Evolutionary conservation across 2,113 vertebrate genomes (phyloP), one percentile per base, ranked within the genome.

Genomic region (Apistogramma diplotaenia): DNA sequence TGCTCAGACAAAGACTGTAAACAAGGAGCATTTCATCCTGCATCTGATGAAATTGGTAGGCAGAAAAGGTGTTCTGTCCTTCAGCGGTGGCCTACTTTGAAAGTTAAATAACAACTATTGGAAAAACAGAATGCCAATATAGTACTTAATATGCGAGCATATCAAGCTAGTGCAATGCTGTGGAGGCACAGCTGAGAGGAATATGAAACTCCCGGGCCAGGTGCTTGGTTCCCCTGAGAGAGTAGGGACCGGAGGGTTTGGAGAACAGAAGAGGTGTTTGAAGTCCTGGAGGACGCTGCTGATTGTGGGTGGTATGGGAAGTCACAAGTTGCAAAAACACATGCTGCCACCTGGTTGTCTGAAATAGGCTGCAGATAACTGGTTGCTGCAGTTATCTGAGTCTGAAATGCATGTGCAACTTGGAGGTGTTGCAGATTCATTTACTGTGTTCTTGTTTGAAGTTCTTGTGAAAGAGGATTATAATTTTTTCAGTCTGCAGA

Each of bases 51-150:
- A 90, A 93, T 91, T 93, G 87, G 87, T 86, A 85, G 80, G 87
- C 85, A 89, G 84, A 59, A 84, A 92, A 83, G 75, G 81, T 80
- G 71, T 76, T 82, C 86, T 89, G 92, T 94, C 90, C 90, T 91
- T 93, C 85, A 91, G 74, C 85, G 90, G 90, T 93, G 90, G 89
- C 93, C 93, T 92, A 92, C 91, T 94, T 95, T 94, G 78, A 94
- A 94, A 91, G 91, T 93, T 89, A 94, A 94, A 92, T 89, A 91
- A 85, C 87, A 91, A 85, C 82, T 90, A 87, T 94, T 87, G 93
- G 89, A 87, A 91, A 92, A 91, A 89, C 90, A 89, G 93, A 93
- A 93, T 92, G 91, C 91, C 90, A 92, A 91, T 94, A 92, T 76
- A 65, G 83, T 85, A 79, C 84, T 92, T 95, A 93, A 94, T 91